phyloP scores from a whole-genome alignment of 1,140 invertebrate genomes.

The Saxidomus purpurata region DNA sequence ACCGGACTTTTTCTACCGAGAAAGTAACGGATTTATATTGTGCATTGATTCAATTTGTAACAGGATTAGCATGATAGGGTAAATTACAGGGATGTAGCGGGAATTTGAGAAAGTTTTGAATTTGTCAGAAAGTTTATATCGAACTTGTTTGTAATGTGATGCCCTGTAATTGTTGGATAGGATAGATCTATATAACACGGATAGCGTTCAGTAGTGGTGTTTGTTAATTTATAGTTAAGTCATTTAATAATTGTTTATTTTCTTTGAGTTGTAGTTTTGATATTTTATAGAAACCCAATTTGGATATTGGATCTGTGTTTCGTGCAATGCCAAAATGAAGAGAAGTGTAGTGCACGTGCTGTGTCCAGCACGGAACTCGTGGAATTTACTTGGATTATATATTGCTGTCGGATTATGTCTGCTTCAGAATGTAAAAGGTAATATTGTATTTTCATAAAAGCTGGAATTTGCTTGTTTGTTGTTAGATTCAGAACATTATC shows the following conservation, averaged over 20 bases:
- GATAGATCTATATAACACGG: too few species aligned
- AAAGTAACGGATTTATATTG: constrained; percentile 45
- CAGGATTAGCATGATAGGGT: not conserved
- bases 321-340: constrained; percentile 40
- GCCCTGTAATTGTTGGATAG: too few species aligned
- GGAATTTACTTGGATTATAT: constrained; percentile 18
- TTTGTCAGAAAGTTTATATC: not conserved
- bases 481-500: too few species aligned
- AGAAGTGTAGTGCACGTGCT: constrained; percentile 7
- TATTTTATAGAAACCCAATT: too few species aligned
- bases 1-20: not conserved
- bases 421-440: constrained; percentile 27
- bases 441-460: not conserved
- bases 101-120: not conserved
- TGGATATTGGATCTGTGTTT: constrained; percentile 16
- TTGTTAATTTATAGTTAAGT: too few species aligned
- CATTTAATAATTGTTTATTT: too few species aligned
- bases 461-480: too few species aligned
- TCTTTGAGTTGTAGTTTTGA: too few species aligned
- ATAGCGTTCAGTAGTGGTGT: too few species aligned
- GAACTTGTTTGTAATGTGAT: too few species aligned
- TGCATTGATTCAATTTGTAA: constrained; percentile 34
- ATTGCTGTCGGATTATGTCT: constrained; percentile 5
- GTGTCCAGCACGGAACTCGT: not conserved
- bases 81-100: not conserved